Conservation (phyloP, 2,888 invertebrate genomes). For the Neuroscelio doddi region DNA sequence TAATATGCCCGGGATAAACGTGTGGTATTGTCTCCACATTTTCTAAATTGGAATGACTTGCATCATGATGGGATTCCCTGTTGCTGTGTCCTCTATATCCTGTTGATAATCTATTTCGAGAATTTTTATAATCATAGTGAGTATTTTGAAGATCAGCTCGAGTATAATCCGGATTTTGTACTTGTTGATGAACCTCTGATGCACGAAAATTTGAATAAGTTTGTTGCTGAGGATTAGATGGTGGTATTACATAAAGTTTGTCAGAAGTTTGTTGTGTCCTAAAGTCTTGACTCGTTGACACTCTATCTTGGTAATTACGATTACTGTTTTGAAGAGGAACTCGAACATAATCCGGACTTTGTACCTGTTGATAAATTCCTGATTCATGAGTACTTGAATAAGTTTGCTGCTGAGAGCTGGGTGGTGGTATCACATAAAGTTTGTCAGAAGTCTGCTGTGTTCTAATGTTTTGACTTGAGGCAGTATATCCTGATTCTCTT, state of each 20-base stretch:
- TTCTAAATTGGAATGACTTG: background rate
- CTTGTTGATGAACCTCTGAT: background rate
- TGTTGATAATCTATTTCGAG: background rate
- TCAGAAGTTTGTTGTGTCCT: background rate
- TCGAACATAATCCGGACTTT: background rate
- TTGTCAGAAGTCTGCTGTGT: background rate
- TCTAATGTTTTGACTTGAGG: background rate
- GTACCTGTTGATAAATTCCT: background rate
- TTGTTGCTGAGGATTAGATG: background rate
- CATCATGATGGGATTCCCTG: background rate
- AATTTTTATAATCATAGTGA: background rate
- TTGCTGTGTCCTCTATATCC: background rate
- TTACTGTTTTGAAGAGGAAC: background rate
- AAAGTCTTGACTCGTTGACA: background rate
- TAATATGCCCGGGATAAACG: slow-evolving; percentile 8
- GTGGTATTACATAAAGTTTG: background rate
- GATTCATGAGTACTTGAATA: background rate
- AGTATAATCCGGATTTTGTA: background rate
- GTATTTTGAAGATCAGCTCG: background rate
- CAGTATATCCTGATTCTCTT: background rate
- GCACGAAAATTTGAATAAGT: background rate
- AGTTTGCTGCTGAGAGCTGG: background rate
- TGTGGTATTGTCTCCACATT: no score
- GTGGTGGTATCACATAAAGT: background rate
- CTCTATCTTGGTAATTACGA: background rate